These are phyloP conservation scores for Salmo trutta DNA, from an alignment of 2,797 vertebrate genomes.

Conservation along the genomic window DNA sequence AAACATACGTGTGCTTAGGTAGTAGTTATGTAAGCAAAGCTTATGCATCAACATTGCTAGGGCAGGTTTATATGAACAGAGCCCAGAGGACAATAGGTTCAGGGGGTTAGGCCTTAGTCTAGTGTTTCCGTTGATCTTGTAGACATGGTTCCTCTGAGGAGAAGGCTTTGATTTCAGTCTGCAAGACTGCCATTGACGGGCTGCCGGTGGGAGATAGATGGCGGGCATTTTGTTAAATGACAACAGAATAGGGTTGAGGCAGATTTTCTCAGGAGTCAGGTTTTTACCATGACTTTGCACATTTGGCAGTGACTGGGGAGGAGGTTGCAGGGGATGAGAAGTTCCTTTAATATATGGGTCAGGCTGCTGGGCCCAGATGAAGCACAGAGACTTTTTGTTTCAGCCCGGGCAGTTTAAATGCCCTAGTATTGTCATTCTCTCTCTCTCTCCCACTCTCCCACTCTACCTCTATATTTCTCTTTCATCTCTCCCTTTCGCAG, in stretches of 20 bases:
- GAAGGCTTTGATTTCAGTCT: constrained; percentile 1
- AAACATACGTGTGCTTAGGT: constrained; percentile 49
- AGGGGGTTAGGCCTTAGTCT: not conserved
- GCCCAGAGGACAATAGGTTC: not conserved
- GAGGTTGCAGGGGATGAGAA: constrained; percentile 33
- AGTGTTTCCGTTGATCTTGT: not conserved
- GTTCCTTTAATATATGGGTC: constrained; percentile 51
- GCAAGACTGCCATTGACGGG: constrained; percentile 28
- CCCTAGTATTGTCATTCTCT: constrained; percentile 52
- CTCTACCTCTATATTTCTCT: constrained; percentile 27
- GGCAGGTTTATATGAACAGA: constrained; percentile 40
- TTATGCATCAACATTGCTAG: constrained; percentile 41
- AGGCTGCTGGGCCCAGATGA: constrained; percentile 39
- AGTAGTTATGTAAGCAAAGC: constrained; percentile 33
- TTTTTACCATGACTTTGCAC: constrained; percentile 69
- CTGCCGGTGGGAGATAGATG: constrained; percentile 34
- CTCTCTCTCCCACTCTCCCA: not conserved
- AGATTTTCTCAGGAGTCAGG: not conserved
- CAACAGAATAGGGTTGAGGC: constrained; percentile 42
- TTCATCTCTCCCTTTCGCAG: constrained; percentile 31
- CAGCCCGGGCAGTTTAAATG: constrained; percentile 30
- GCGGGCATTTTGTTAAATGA: constrained; percentile 51
- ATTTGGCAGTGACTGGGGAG: constrained; percentile 38
- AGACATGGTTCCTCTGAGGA: not conserved
- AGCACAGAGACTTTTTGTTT: constrained; percentile 57